Evolutionary conservation across 64 coral and sea anemone species (phyloP), one percentile per base, ranked within the genome.

Genomic region (Dendrophyllia cribrosa): DNA sequence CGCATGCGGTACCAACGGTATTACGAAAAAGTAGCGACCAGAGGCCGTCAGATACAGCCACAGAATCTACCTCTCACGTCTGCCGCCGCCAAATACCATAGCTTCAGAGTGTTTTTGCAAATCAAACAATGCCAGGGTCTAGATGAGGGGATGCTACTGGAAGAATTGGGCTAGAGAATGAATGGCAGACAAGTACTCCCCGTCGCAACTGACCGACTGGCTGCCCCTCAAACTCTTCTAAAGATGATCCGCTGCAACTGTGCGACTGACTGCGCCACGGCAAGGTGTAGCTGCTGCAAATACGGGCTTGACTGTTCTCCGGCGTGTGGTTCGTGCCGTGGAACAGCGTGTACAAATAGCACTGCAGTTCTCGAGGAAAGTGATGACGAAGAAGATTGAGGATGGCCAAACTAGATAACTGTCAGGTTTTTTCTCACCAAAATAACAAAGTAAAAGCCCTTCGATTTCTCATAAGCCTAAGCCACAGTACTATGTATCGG

Each of bases 21-120:
- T 20, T 80, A 45, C 74, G 83, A 72, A 82, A 95, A 95, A 50
- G 79, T 91, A 13, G 71, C 62, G 11, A 88, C 86, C 50, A 88
- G 58, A 88, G 71, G 70, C 3, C 47, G 50, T 25, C 68, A 88
- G 44, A 88, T 88, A 58, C 69, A 88, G 86, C 86, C 51, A 43
- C 49, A 59, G 25, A 76, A 76, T 49, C 3, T 88, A 7, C 69
- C 86, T 15, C 86, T 70, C 15, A 26, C 70, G 1, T 88, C 86
- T 11, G 86, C 51, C 10, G 71, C 86, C 4, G 52, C 86, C 51
- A 88, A 59, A 23, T 88, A 88, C 72, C 70, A 88, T 43, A 88
- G 86, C 19, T n/a, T 76, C 17, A 20, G 86, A 15, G 24, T 56
- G 24, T 56, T 11, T 43, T 45, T 61, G 19, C 86, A 75, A 20